Base-by-base conservation (phyloP, 2,888 invertebrate species). In the Pediacus dermestoides region DNA sequence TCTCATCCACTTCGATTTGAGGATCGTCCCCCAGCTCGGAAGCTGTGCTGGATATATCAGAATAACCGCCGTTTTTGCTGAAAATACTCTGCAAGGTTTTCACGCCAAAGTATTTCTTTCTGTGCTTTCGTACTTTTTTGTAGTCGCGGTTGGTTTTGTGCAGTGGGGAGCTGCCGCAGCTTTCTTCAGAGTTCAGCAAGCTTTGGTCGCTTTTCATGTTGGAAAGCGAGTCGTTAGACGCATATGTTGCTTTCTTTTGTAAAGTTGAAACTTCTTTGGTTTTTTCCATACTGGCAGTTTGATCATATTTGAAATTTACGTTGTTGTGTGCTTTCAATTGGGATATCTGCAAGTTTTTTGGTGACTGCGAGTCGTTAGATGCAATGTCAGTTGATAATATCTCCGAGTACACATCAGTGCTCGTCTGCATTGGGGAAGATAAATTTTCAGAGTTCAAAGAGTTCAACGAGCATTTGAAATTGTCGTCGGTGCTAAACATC, bases 91-190 rank as follows among this genome's bases (percentile, higher is more conserved):
- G 69, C 12, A 70, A 48, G 2, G 70, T 67, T 54, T 70, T 73
- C 59, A 78, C 77, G 59, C 72, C 74, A 67, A 74, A 71, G 25
- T 70, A 61, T 45, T 64, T 66, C 69, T 76, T 67, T 69, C 62
- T 72, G 50, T 44, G 60, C 50, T 55, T 65, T 69, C 57, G 59
- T 26, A 74, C 71, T 14, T 65, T 54, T 39, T 68, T 68, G 41
- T 66, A 66, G 34, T 65, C 67, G 13, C 65, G 58, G 32, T 71
- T 70, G 1, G 68, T 61, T 53, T 73, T 68, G 63, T 76, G 77
- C 34, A 77, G 70, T 6, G 78, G 78, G 46, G 77, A 77, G 51
- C 76, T 76, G 42, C 66, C 73, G 44, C 67, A 65, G 44, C 67
- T 68, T 9, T 64, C 65, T 1, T 56, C 63, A 0, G 70, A 70